Percentiles rank a stretch among this genome's conserved stretches.
Conservation (phyloP, 2,888 invertebrate genomes). For the Phania funesta region DNA sequence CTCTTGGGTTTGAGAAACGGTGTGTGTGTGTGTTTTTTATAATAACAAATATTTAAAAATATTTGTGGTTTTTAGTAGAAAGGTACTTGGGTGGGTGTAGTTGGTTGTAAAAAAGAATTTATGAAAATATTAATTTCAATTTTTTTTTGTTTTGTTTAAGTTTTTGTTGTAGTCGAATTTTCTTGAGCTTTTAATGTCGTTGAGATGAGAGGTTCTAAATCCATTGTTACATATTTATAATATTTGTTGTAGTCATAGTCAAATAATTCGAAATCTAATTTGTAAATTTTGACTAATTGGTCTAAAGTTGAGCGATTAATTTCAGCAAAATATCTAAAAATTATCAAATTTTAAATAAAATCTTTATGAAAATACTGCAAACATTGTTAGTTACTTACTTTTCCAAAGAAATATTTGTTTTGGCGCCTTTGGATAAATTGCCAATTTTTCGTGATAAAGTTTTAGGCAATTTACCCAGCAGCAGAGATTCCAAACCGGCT, state of each 20-base stretch:
- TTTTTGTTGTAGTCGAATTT: conserved; percentile 45
- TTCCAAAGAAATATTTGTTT: conserved; percentile 81
- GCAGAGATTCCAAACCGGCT: conserved; percentile 82
- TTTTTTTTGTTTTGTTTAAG: conserved; percentile 18
- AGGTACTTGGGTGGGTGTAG: conserved; percentile 67
- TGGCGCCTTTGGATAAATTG: conserved; percentile 76
- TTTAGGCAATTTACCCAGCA: conserved; percentile 81
- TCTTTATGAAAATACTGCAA: not conserved
- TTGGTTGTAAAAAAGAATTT: conserved; percentile 61
- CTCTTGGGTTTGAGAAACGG: conserved; percentile 41
- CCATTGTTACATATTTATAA: conserved; percentile 80
- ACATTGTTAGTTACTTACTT: conserved; percentile 78
- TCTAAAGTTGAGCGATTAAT: conserved; percentile 82
- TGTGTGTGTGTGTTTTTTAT: not conserved
- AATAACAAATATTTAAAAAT: conserved; percentile 42
- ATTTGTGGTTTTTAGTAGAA: conserved; percentile 47
- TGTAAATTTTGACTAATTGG: conserved; percentile 84
- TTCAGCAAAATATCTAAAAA: conserved; percentile 82
- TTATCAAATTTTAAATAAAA: not conserved
- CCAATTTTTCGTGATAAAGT: conserved; percentile 82
- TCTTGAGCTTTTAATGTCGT: conserved; percentile 45
- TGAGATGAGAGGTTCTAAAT: conserved; percentile 37
- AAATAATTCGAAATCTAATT: conserved; percentile 86
- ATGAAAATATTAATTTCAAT: conserved; percentile 53
- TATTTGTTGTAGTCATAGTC: conserved; percentile 84